Base-by-base conservation (phyloP, 2,797 vertebrate species). In the Allochrocebus solatus region DNA sequence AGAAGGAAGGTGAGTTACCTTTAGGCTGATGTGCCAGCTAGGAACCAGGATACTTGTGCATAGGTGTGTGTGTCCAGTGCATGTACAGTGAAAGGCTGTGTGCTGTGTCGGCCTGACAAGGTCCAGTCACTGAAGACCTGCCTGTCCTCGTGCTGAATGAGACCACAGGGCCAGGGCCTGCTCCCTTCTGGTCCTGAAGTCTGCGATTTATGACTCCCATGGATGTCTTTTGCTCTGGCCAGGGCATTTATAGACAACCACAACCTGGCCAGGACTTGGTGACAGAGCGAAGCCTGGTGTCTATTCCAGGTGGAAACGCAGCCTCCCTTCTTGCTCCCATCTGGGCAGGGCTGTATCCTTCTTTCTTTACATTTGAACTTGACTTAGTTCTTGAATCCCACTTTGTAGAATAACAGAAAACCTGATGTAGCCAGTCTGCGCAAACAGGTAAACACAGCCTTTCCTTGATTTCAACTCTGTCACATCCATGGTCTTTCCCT, bases 371-470 rank as follows among this genome's bases (percentile, higher is more conserved):
- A 72, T 75, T 82, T 59, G 59, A 95, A 72, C 41, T 67, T 89
- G 85, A 70, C 89, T 89, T 86, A 36, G 21, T 43, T 48, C 57
- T 96, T 41, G 24, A 83, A 36, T 30, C 30, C 48, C 30, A 4
- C 80, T 88, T 76, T 91, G 70, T 90, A 94, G 59, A 94, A 39
- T 30, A 57, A 72, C 48, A 61, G 50, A 48, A 90, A 93, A 24
- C 28, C 50, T 74, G 30, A n/a, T 72, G 26, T 30, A 75, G 61
- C 82, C 80, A 74, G 8, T 67, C n/a, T 74, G 8, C 30, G 28
- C 28, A 72, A 88, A 78, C 30, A 39, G 2, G 16, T 43, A 67
- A 74, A 70, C n/a, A 46, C 1, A 26, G n/a, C 70, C 80, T 46
- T 55, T 91, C 26, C 46, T 91, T 59, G 3, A 53, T 70, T 55